These are phyloP conservation scores for Allygus modestus DNA, from an alignment of 2,888 invertebrate species.

Conservation along the genomic window DNA sequence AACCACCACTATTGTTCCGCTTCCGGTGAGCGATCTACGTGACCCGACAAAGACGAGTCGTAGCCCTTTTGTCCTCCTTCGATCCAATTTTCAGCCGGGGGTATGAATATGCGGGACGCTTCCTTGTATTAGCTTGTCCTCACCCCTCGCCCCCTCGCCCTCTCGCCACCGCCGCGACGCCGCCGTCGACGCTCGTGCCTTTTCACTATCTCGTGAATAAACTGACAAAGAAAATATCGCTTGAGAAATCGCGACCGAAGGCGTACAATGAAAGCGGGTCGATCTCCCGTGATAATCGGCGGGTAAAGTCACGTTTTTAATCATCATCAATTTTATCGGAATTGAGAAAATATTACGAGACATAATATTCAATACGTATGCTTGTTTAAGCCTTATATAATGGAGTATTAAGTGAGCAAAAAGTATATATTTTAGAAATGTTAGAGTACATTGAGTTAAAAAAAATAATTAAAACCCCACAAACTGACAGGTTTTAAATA, in stretches of 20 bases:
- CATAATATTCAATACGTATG: too few species aligned
- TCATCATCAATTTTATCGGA: too few species aligned
- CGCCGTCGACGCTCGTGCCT: conserved; percentile 35
- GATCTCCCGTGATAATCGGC: background rate
- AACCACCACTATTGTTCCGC: conserved; percentile 52
- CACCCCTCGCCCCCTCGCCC: background rate
- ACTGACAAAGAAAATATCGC: background rate
- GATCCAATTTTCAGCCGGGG: conserved; percentile 49
- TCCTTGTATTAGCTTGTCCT: conserved; percentile 36
- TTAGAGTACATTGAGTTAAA: too few species aligned
- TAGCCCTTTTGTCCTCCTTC: conserved; percentile 58
- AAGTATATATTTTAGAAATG: too few species aligned
- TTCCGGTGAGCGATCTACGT: conserved; percentile 51
- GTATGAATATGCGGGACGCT: conserved; percentile 61
- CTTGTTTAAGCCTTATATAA: too few species aligned
- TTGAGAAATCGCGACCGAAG: background rate
- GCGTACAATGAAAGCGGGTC: background rate
- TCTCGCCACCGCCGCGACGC: background rate
- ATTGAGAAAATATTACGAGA: too few species aligned
- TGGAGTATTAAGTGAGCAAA: too few species aligned
- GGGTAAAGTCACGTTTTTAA: too few species aligned
- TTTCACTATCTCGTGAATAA: background rate
- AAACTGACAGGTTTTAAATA: too few species aligned
- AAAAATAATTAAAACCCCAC: too few species aligned
- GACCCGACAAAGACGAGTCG: conserved; percentile 58